A percentile compares a stretch with the other conserved stretches of the same genome.
These are phyloP conservation scores for Mormyrus iriodes DNA, from an alignment of 2,113 vertebrate genomes.

Conservation along the genomic window DNA sequence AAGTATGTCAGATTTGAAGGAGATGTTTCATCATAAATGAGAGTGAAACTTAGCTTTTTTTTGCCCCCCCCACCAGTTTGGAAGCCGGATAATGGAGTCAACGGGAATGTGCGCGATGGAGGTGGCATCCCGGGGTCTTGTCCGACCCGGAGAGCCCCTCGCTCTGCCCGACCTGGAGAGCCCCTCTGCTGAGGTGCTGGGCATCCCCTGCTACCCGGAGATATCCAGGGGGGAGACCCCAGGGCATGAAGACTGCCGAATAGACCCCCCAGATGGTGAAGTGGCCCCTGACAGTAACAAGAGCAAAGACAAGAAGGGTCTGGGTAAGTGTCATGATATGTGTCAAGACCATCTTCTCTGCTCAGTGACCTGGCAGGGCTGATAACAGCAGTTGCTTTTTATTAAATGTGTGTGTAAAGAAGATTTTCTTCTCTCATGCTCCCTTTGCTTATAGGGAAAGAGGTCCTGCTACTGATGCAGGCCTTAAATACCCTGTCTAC, in stretches of 20 bases:
- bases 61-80: conserved; percentile 47
- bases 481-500: conserved; percentile 86
- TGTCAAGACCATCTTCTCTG: background rate
- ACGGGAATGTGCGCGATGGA: conserved; percentile 63
- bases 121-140: conserved; percentile 56
- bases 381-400: too few relatives aligned
- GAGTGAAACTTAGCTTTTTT: background rate
- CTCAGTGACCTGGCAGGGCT: background rate
- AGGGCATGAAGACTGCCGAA: conserved; percentile 74
- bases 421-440: background rate
- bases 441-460: conserved; percentile 75
- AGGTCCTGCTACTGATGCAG: conserved; percentile 93
- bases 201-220: conserved; percentile 51
- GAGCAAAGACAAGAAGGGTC: conserved; percentile 70
- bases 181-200: conserved; percentile 49
- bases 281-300: conserved; percentile 70
- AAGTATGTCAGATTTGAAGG: background rate
- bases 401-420: too few relatives aligned
- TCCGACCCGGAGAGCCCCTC: conserved; percentile 56
- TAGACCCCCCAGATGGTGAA: conserved; percentile 74
- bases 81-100: conserved; percentile 65
- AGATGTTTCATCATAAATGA: background rate
- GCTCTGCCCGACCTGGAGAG: conserved; percentile 54
- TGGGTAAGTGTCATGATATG: conserved; percentile 61
- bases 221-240: conserved; percentile 77